These are phyloP conservation scores for Drosophila prolongata DNA, from an alignment of 2,888 invertebrate species.

Conservation along the genomic window DNA sequence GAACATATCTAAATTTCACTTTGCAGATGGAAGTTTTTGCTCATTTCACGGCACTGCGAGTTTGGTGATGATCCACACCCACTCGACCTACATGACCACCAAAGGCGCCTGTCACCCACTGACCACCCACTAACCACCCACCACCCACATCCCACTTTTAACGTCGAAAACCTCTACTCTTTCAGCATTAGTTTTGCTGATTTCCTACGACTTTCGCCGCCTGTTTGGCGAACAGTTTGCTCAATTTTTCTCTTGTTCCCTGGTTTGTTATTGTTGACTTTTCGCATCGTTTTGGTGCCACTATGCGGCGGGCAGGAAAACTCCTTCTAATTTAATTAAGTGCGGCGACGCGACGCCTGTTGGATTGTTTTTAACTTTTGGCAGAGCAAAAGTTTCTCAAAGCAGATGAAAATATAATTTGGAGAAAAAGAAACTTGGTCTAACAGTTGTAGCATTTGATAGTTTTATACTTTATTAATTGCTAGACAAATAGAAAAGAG, in stretches of 20 bases:
- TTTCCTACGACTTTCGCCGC: constrained; percentile 60
- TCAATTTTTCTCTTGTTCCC: constrained; percentile 38
- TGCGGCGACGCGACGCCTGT: constrained; percentile 72
- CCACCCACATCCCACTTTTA: neutral
- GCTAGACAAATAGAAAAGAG: constrained; percentile 72
- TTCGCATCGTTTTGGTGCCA: constrained; percentile 53
- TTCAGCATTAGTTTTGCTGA: constrained; percentile 72
- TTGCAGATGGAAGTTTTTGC: constrained; percentile 62
- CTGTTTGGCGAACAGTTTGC: constrained; percentile 39
- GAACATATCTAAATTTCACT: constrained; percentile 45
- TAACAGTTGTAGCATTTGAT: constrained; percentile 76
- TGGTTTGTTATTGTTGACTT: constrained; percentile 48
- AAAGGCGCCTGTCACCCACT: constrained; percentile 45
- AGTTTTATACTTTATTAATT: constrained; percentile 77
- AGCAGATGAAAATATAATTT: constrained; percentile 23
- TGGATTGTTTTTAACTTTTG: constrained; percentile 46
- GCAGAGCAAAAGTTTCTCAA: constrained; percentile 45
- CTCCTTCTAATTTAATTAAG: constrained; percentile 75
- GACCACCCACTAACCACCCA: neutral
- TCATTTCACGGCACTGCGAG: constrained; percentile 73
- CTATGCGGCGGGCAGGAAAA: constrained; percentile 46
- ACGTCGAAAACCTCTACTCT: constrained; percentile 10
- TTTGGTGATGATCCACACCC: constrained; percentile 37
- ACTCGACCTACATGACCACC: constrained; percentile 58
- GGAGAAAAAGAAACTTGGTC: constrained; percentile 50